A percentile compares a stretch with the other conserved stretches of the same genome.
phyloP scores from a whole-genome alignment of 1,140 invertebrate species.

The Hypsibius dujardini region DNA sequence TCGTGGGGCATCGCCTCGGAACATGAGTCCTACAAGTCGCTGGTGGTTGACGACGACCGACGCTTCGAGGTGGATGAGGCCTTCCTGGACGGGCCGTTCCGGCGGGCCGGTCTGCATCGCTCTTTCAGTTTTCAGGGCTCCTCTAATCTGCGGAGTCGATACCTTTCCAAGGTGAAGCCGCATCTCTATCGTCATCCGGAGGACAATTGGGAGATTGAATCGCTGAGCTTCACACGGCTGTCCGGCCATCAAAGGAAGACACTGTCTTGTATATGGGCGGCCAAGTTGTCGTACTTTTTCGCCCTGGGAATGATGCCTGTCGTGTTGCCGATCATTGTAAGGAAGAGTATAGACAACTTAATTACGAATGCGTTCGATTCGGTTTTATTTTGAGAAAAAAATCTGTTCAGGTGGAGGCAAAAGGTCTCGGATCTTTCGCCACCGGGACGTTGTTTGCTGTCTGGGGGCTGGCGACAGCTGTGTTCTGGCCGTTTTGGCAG shows the following conservation, averaged over 20 bases:
- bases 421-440: neutral
- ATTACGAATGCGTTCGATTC: neutral
- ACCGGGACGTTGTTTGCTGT: neutral
- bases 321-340: neutral
- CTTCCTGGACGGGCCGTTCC: neutral
- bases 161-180: neutral
- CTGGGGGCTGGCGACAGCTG: neutral
- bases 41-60: neutral
- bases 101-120: neutral
- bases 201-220: slow-evolving; percentile 11
- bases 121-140: slow-evolving; percentile 17
- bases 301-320: neutral
- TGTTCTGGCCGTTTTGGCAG: neutral
- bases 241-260: neutral
- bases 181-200: slow-evolving; percentile 15
- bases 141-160: neutral
- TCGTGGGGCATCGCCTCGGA: slow-evolving; percentile 1
- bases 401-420: slow-evolving; percentile 1
- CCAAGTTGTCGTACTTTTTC: neutral
- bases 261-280: neutral
- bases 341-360: neutral
- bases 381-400: too few species aligned
- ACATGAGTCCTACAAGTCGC: neutral
- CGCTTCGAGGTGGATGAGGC: neutral
- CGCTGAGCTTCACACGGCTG: neutral